Conservation (phyloP, 2,888 invertebrate genomes). For the Alloscopus bannaensis region DNA sequence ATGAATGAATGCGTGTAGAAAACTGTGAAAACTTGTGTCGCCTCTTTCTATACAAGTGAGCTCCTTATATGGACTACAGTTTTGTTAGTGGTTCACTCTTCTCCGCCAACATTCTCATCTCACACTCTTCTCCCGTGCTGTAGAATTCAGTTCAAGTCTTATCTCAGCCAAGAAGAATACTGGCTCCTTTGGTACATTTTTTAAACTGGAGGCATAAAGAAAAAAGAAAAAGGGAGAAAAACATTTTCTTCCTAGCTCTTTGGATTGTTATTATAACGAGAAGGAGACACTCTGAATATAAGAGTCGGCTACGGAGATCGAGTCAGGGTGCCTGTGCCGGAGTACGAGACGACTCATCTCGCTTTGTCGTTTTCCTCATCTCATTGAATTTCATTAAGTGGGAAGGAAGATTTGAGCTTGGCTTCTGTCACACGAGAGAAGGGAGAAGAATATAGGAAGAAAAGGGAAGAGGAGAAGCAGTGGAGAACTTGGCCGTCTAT, state of each 20-base stretch:
- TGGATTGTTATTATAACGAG: slow-evolving; percentile 32
- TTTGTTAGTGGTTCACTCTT: slow-evolving; percentile 9
- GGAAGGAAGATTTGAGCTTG: slow-evolving; percentile 52
- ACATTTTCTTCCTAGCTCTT: slow-evolving; percentile 21
- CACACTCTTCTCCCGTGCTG: too few relatives aligned
- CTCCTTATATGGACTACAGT: slow-evolving; percentile 50
- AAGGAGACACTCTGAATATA: slow-evolving; percentile 13
- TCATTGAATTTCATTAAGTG: slow-evolving; percentile 65
- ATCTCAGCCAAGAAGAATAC: slow-evolving; percentile 42
- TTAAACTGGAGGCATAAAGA: too few relatives aligned
- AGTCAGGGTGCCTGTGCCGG: slow-evolving; percentile 16
- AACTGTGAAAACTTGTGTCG: slow-evolving; percentile 8
- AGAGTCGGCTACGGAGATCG: slow-evolving; percentile 8
- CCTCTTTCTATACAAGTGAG: neutral
- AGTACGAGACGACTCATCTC: slow-evolving; percentile 49
- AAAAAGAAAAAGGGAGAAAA: slow-evolving; percentile 24
- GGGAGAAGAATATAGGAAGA: slow-evolving; percentile 29
- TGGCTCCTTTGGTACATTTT: slow-evolving; percentile 51
- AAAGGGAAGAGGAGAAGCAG: slow-evolving; percentile 7
- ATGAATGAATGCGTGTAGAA: slow-evolving; percentile 1
- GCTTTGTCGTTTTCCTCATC: slow-evolving; percentile 52
- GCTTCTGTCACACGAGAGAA: slow-evolving; percentile 51
- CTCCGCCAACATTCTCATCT: slow-evolving; percentile 10
- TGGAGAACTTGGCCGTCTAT: slow-evolving; percentile 21
- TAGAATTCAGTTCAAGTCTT: slow-evolving; percentile 49